Evolutionary conservation across 2,113 vertebrate genomes (phyloP).

Genomic region (Tragelaphus buxtoni): DNA sequence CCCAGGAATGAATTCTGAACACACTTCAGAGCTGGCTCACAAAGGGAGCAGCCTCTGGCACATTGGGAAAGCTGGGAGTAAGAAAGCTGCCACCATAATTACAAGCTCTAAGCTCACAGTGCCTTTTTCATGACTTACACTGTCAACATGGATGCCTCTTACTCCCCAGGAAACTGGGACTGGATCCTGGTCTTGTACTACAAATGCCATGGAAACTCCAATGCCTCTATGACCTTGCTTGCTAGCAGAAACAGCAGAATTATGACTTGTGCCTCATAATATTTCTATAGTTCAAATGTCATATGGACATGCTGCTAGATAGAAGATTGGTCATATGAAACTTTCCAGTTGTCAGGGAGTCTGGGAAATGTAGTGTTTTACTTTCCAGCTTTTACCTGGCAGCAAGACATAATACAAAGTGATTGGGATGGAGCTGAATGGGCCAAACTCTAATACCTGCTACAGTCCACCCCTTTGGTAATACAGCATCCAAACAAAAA

Average conservation of each 20-base stretch:
- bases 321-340: background rate
- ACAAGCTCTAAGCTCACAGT: background rate
- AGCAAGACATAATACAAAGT: background rate
- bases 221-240: background rate
- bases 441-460: background rate
- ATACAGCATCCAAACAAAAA: background rate
- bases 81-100: background rate
- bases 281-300: background rate
- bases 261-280: background rate
- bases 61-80: background rate
- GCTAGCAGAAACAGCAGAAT: background rate
- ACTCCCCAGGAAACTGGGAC: background rate
- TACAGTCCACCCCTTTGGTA: background rate
- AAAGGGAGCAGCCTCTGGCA: background rate
- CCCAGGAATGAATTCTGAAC: background rate
- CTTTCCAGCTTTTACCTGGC: background rate
- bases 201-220: background rate
- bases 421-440: background rate
- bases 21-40: background rate
- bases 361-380: background rate
- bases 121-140: background rate
- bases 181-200: background rate
- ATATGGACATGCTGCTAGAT: background rate
- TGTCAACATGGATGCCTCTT: background rate
- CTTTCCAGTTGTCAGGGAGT: background rate